Conservation (phyloP, 1,140 invertebrate species). For the Goniozus legneri region DNA sequence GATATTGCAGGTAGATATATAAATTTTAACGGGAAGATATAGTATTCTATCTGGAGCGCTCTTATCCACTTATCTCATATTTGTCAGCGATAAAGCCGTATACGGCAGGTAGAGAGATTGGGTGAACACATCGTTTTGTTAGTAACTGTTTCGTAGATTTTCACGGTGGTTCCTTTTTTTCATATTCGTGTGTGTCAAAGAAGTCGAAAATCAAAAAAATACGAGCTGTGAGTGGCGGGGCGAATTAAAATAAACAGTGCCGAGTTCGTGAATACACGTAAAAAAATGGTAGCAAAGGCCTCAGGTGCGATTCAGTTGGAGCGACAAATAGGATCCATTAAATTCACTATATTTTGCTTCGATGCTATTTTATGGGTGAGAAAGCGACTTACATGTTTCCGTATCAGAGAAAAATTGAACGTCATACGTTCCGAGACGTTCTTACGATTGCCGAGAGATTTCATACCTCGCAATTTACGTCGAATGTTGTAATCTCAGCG, state of each 20-base stretch:
- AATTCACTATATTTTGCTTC: slow-evolving; percentile 69
- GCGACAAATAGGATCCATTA: slow-evolving; percentile 65
- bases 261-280: slow-evolving; percentile 5
- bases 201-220: too few relatives aligned
- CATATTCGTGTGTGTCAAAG: too few relatives aligned
- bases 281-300: slow-evolving; percentile 31
- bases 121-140: slow-evolving; percentile 12
- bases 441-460: too few relatives aligned
- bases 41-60: slow-evolving; percentile 43
- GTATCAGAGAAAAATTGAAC: too few relatives aligned
- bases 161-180: slow-evolving; percentile 1
- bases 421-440: too few relatives aligned
- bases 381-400: too few relatives aligned
- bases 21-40: neutral
- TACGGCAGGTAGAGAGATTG: too few relatives aligned
- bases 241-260: too few relatives aligned
- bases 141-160: slow-evolving; percentile 4
- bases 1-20: neutral
- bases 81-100: slow-evolving; percentile 48
- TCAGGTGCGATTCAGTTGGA: slow-evolving; percentile 57
- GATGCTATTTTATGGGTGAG: slow-evolving; percentile 69
- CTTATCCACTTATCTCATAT: slow-evolving; percentile 50
- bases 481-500: too few relatives aligned
- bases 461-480: too few relatives aligned
- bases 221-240: too few relatives aligned